Conservation (phyloP, 2,113 vertebrate species). For the Nesospiza acunhae region DNA sequence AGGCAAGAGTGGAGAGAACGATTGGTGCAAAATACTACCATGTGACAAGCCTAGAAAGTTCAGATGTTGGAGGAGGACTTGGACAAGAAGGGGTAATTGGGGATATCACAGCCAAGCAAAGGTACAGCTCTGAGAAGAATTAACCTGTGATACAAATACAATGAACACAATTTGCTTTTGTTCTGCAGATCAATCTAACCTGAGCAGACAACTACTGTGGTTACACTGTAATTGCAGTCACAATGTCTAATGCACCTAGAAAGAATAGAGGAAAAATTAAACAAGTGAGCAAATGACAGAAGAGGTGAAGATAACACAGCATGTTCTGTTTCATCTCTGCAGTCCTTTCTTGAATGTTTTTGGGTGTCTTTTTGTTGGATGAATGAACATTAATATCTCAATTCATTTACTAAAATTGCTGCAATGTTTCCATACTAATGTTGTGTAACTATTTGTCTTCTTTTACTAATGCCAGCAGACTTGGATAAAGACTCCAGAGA, state of each 20-base stretch:
- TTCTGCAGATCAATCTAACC: not conserved
- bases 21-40: not conserved
- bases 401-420: not conserved
- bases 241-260: not conserved
- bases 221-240: not conserved
- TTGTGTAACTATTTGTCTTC: not conserved
- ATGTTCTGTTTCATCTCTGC: not conserved
- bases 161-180: not conserved
- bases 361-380: not conserved
- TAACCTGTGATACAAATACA: not conserved
- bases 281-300: not conserved
- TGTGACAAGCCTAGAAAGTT: not conserved
- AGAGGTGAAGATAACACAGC: not conserved
- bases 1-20: not conserved
- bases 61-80: not conserved
- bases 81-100: not conserved
- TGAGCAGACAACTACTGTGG: not conserved
- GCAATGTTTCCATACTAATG: not conserved
- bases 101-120: not conserved
- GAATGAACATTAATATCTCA: not conserved
- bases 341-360: not conserved
- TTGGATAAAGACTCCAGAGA: not conserved
- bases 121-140: not conserved
- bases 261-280: not conserved
- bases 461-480: not conserved